Percentiles rank a stretch among this genome's conserved stretches.
Conservation (phyloP, 2,888 invertebrate species). For the Phlogophora meticulosa region DNA sequence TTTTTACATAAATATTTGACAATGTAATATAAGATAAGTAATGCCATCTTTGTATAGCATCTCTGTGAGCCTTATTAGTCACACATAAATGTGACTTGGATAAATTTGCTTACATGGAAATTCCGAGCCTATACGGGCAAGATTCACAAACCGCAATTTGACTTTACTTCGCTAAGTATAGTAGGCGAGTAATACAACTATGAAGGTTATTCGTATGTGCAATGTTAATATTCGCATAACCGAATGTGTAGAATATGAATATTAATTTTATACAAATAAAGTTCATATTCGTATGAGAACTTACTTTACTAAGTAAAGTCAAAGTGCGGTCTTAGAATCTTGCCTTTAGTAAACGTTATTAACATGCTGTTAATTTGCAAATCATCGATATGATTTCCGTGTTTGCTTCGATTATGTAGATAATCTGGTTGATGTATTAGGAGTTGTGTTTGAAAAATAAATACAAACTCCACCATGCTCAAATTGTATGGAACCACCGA, state of each 20-base stretch:
- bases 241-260: too few relatives aligned
- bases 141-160: too few relatives aligned
- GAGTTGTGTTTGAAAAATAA: constrained; percentile 13
- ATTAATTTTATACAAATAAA: too few relatives aligned
- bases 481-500: constrained; percentile 26
- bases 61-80: constrained; percentile 56
- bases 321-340: too few relatives aligned
- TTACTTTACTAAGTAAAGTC: too few relatives aligned
- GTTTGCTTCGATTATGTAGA: constrained; percentile 5
- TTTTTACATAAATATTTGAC: constrained; percentile 50
- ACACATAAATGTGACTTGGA: constrained; percentile 50
- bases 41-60: constrained; percentile 39
- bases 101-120: constrained; percentile 55
- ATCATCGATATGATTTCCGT: constrained; percentile 35
- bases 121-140: constrained; percentile 40
- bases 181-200: too few relatives aligned
- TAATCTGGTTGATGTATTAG: constrained; percentile 13
- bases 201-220: too few relatives aligned
- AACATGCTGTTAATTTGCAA: constrained; percentile 35
- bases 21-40: constrained; percentile 45
- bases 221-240: too few relatives aligned
- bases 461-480: constrained; percentile 15
- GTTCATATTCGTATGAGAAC: too few relatives aligned
- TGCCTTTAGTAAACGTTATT: constrained; percentile 42
- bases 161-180: too few relatives aligned